Conservation (phyloP, 2,113 vertebrate genomes). For the Syngnathus floridae region DNA sequence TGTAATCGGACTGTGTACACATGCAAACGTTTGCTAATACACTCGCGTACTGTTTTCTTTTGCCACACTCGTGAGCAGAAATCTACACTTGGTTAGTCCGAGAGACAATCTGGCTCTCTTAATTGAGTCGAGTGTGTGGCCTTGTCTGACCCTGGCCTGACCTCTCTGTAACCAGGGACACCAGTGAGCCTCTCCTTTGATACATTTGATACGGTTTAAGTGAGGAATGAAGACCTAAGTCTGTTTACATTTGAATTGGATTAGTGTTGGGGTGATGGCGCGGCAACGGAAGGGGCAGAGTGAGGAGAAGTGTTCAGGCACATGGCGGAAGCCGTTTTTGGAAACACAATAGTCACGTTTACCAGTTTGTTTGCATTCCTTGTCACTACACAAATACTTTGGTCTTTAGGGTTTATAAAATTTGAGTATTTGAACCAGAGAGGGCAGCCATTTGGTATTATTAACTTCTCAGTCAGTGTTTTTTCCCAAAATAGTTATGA, state of each 20-base stretch:
- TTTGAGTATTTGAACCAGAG: not conserved
- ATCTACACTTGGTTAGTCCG: constrained; percentile 47
- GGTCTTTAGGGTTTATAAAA: not conserved
- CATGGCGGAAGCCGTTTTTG: not conserved
- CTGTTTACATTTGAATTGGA: constrained; percentile 80
- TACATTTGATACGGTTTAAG: constrained; percentile 89
- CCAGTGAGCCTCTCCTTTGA: constrained; percentile 82
- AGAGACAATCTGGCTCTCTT: constrained; percentile 75
- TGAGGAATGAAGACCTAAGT: constrained; percentile 76
- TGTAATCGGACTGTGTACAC: constrained; percentile 17
- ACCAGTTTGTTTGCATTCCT: not conserved
- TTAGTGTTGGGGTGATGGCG: constrained; percentile 73
- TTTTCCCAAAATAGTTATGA: constrained; percentile 59
- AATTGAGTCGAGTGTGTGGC: constrained; percentile 76
- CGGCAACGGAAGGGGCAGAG: constrained; percentile 18
- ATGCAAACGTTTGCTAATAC: constrained; percentile 5
- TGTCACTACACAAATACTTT: not conserved
- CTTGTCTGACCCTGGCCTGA: constrained; percentile 71
- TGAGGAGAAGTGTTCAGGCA: not conserved
- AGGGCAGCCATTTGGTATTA: not conserved
- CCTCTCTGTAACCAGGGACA: constrained; percentile 74
- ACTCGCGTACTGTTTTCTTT: constrained; percentile 8
- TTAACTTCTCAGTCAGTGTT: constrained; percentile 32
- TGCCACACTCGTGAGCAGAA: constrained; percentile 31
- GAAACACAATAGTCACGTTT: not conserved